Evolutionary conservation across 2,888 invertebrate genomes (phyloP).

Genomic region (Leptinotarsa peninsularis): DNA sequence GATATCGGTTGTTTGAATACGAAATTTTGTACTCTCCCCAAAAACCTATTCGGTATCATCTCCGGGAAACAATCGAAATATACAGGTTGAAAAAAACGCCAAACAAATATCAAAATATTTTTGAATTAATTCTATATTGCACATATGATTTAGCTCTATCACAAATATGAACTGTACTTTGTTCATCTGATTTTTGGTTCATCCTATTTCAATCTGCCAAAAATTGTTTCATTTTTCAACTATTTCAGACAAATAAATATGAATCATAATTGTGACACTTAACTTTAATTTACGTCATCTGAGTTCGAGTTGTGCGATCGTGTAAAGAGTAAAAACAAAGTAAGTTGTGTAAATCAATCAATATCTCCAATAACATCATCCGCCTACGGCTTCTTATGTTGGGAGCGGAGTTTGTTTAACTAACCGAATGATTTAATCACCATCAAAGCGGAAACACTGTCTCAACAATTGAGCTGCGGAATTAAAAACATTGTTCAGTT

Average conservation of each 20-base stretch:
- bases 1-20: constrained; percentile 35
- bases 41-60: background rate
- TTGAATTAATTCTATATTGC: background rate
- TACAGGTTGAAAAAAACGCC: background rate
- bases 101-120: background rate
- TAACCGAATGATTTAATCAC: constrained; percentile 68
- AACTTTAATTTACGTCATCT: too few species aligned
- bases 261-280: too few species aligned
- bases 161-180: too few species aligned
- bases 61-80: background rate
- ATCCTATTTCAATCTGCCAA: too few species aligned
- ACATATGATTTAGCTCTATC: too few species aligned
- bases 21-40: constrained; percentile 1
- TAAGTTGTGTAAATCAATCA: constrained; percentile 66
- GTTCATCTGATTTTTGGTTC: too few species aligned
- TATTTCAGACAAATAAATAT: too few species aligned
- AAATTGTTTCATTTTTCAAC: too few species aligned
- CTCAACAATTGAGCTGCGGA: constrained; percentile 66
- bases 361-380: constrained; percentile 64
- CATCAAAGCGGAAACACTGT: constrained; percentile 66
- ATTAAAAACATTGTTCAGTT: constrained; percentile 59
- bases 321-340: constrained; percentile 50
- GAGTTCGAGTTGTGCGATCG: too few species aligned
- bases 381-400: constrained; percentile 60
- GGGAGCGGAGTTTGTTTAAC: constrained; percentile 64